Percentiles rank a stretch among this genome's conserved stretches.
Conservation (phyloP, 37 sponge, comb jelly and placozoan species). For the Ianthella basta region DNA sequence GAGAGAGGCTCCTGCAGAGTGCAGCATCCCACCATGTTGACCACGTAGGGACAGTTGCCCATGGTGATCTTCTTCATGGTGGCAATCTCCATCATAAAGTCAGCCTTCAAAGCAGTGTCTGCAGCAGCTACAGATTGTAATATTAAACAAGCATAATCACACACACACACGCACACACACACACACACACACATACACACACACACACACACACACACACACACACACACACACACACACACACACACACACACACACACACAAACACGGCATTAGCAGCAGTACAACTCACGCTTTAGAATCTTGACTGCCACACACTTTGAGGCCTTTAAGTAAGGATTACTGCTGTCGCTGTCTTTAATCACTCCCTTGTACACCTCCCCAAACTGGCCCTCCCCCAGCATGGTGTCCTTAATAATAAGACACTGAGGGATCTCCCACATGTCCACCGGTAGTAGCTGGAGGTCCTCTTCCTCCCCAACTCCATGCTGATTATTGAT, state of each 20-base stretch:
- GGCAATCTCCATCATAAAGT: constrained; percentile 32
- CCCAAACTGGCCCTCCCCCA: constrained; percentile 24
- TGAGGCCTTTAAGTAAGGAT: neutral
- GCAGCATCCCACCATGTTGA: constrained; percentile 45
- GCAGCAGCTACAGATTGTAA: constrained; percentile 5
- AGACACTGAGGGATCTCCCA: constrained; percentile 11
- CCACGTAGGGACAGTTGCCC: constrained; percentile 27
- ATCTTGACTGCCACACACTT: constrained; percentile 25
- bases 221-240: neutral
- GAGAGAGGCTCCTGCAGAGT: constrained; percentile 34
- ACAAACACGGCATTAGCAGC: neutral
- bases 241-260: neutral
- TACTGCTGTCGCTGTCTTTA: neutral
- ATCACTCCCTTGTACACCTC: constrained; percentile 31
- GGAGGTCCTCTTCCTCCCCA: neutral
- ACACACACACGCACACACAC: neutral
- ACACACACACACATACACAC: neutral
- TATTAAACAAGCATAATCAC: neutral
- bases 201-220: neutral
- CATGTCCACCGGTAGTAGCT: constrained; percentile 5
- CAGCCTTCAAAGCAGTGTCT: neutral
- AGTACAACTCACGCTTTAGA: neutral
- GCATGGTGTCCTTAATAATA: constrained; percentile 32
- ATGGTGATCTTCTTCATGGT: constrained; percentile 39
- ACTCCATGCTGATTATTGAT: neutral